Evolutionary conservation across 2,888 invertebrate species (phyloP).

Genomic region (Polydrusus pterygomalis): DNA sequence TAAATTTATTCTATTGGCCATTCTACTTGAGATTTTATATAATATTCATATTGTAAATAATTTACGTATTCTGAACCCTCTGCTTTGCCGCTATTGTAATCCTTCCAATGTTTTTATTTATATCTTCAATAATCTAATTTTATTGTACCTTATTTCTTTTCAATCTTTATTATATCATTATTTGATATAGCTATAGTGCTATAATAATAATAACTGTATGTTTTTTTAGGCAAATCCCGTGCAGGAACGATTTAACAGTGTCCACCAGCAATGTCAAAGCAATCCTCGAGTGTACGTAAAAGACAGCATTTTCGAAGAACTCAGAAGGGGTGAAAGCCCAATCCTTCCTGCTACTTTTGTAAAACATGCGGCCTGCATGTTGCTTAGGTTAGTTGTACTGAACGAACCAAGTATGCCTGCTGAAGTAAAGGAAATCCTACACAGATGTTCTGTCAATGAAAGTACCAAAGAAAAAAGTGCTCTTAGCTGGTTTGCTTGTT

Average conservation of each 20-base stretch:
- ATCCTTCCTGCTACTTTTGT: slow-evolving; percentile 42
- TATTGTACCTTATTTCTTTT: too few species aligned
- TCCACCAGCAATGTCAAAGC: slow-evolving; percentile 45
- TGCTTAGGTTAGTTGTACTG: slow-evolving; percentile 29
- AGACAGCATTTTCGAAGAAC: slow-evolving; percentile 40
- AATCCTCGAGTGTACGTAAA: slow-evolving; percentile 22
- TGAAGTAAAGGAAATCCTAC: slow-evolving; percentile 36
- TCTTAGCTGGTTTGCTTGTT: slow-evolving; percentile 34
- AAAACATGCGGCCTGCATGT: slow-evolving; percentile 50
- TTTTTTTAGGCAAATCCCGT: slow-evolving; percentile 38
- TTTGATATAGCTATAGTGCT: too few species aligned
- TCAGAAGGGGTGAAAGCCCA: slow-evolving; percentile 41
- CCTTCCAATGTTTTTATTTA: too few species aligned
- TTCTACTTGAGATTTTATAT: too few species aligned
- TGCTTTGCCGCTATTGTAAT: too few species aligned
- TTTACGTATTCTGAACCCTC: too few species aligned
- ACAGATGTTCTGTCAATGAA: slow-evolving; percentile 30
- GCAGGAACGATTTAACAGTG: slow-evolving; percentile 35
- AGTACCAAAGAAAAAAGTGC: slow-evolving; percentile 39
- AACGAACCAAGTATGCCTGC: slow-evolving; percentile 12
- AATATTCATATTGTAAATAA: too few species aligned
- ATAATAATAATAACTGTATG: too few species aligned
- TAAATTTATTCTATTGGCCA: too few species aligned
- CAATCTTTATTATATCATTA: too few species aligned
- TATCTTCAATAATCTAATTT: too few species aligned